Evolutionary conservation across 2,888 invertebrate species (phyloP), one percentile per base, ranked within the genome.

Genomic region (Punctoribates punctum): DNA sequence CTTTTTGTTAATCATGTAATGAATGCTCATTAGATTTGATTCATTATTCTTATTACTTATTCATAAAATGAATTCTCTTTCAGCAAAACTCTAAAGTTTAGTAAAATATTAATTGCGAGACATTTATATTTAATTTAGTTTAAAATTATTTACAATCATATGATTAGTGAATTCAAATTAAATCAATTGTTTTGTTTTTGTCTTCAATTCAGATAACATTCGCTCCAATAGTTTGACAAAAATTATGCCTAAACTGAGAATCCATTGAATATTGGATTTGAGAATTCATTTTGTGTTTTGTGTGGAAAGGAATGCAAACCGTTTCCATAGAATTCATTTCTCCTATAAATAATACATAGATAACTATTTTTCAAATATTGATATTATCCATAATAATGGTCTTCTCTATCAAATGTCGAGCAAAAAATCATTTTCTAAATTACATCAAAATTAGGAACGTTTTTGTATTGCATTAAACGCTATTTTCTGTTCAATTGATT

Each of bases 391-490:
- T 25, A 25, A 57, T 20, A 20, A 3, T 20, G 11, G 8, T 20
- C 20, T 57, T 57, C 25, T 2, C 23, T 57, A 57, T 9, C n/a
- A 57, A 20, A 25, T n/a, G n/a, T n/a, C n/a, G n/a, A 57, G 20
- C 8, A n/a, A 57, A 11, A 57, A 6, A 57, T 17, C 57, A 25
- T 57, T 25, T 25, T 57, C 25, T 57, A 23, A 20, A 57, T 57
- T 20, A 57, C 25, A 57, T 57, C n/a, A 25, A 57, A 57, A 57
- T 57, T 57, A 57, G 57, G 57, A 57, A 57, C 57, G 57, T 57
- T 25, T 57, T 20, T 25, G 25, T 25, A 25, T 57, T 20, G 23
- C 57, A 57, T 57, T 57, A 9, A 57, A 57, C n/a, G 57, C 57
- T n/a, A 57, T 57, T 8, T 48, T 48, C 13, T 48, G 13, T 48